A percentile compares a stretch with the other conserved stretches of the same genome.
Evolutionary conservation across 2,113 vertebrate species (phyloP).

Genomic region (Deroptyus accipitrinus): DNA sequence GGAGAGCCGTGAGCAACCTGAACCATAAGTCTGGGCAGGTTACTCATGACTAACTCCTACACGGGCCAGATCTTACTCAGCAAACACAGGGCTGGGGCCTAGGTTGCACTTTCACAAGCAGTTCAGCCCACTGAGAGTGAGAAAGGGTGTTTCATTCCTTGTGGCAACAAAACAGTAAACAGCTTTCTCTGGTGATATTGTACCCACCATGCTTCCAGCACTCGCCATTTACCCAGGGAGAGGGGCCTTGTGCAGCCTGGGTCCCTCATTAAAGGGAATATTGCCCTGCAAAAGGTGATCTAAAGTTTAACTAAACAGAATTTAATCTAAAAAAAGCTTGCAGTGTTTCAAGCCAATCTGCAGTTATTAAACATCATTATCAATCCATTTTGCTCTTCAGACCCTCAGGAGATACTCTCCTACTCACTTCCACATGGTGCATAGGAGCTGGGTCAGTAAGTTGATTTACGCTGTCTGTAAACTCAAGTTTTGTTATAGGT

Average conservation of each 20-base stretch:
- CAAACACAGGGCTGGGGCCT: slow-evolving; percentile 59
- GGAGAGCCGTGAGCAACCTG: slow-evolving; percentile 15
- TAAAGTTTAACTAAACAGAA: neutral
- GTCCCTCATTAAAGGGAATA: neutral
- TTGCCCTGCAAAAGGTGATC: neutral
- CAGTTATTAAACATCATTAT: neutral
- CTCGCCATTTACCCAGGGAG: neutral
- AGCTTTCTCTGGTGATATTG: neutral
- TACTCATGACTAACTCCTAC: slow-evolving; percentile 79
- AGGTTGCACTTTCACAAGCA: slow-evolving; percentile 62
- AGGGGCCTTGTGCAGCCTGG: neutral
- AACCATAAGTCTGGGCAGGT: slow-evolving; percentile 35
- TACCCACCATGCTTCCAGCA: neutral
- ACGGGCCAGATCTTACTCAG: slow-evolving; percentile 75
- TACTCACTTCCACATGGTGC: neutral
- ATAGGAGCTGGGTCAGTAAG: rapidly evolving
- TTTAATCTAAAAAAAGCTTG: neutral
- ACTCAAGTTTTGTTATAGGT: neutral
- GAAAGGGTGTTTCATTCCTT: slow-evolving; percentile 1
- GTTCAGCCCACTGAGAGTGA: slow-evolving; percentile 6
- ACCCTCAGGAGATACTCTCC: neutral
- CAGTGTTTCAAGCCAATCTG: neutral
- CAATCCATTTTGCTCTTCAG: neutral
- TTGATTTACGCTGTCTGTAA: neutral
- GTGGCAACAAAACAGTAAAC: neutral